phyloP scores from a whole-genome alignment of 2,888 invertebrate genomes.

The Himalopsyche kuldschensis region DNA sequence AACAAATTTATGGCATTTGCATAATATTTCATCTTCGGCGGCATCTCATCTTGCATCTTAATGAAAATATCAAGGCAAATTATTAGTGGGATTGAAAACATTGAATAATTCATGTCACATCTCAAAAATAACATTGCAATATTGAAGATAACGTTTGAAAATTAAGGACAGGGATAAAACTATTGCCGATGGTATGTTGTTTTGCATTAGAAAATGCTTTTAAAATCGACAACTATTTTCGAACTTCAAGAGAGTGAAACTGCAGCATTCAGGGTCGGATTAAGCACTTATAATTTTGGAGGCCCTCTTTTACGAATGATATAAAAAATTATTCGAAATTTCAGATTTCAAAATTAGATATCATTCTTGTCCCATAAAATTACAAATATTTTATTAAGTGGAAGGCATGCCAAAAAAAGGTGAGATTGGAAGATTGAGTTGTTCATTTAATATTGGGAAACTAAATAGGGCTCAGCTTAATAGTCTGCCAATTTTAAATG shows the following conservation, averaged over 20 bases:
- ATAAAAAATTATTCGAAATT: too few species aligned
- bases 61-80: not conserved
- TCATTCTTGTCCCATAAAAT: not conserved
- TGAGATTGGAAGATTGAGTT: too few species aligned
- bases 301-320: too few species aligned
- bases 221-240: not conserved
- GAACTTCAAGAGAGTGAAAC: not conserved
- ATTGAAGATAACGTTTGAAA: not conserved
- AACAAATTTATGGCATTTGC: not conserved
- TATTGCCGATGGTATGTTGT: not conserved
- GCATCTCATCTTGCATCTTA: not conserved
- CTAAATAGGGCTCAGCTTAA: too few species aligned
- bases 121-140: not conserved
- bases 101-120: not conserved
- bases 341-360: not conserved
- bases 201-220: not conserved
- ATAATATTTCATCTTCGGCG: not conserved
- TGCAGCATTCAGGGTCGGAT: not conserved
- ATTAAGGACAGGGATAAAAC: not conserved
- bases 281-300: too few species aligned
- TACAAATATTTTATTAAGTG: too few species aligned
- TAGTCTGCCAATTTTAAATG: too few species aligned
- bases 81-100: not conserved
- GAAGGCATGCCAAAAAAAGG: too few species aligned
- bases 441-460: too few species aligned